Conservation (phyloP, 2,113 vertebrate genomes). For the Erinaceus europaeus region DNA sequence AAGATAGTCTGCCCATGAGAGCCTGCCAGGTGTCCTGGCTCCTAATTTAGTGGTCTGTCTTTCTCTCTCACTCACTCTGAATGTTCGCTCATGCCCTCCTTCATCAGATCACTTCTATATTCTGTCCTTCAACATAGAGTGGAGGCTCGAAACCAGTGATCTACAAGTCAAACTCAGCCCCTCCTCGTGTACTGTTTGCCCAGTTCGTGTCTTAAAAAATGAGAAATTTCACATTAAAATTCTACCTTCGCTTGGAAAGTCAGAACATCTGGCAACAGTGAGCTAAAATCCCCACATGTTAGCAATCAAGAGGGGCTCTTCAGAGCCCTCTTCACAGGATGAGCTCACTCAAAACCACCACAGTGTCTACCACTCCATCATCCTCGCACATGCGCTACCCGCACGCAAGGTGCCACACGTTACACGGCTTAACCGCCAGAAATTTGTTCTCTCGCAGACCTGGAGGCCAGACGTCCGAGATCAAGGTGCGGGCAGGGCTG, state of each 20-base stretch:
- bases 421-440: neutral
- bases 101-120: neutral
- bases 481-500: neutral
- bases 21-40: constrained; percentile 2
- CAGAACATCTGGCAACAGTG: constrained; percentile 10
- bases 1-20: neutral
- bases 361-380: neutral
- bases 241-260: constrained; percentile 2
- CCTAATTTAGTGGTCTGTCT: neutral
- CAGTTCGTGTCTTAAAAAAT: neutral
- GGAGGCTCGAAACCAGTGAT: neutral
- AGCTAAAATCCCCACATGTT: neutral
- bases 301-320: neutral
- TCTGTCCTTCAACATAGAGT: constrained; percentile 16
- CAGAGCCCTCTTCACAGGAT: neutral
- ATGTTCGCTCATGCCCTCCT: neutral
- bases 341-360: neutral
- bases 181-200: neutral
- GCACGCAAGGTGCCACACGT: neutral
- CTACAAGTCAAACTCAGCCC: neutral
- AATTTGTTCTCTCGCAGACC: neutral
- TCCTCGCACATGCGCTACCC: too few relatives aligned
- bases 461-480: neutral
- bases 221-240: neutral
- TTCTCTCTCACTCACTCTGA: neutral